These are phyloP conservation scores for Chaenogobius annularis DNA, from an alignment of 2,113 vertebrate genomes.

Conservation along the genomic window DNA sequence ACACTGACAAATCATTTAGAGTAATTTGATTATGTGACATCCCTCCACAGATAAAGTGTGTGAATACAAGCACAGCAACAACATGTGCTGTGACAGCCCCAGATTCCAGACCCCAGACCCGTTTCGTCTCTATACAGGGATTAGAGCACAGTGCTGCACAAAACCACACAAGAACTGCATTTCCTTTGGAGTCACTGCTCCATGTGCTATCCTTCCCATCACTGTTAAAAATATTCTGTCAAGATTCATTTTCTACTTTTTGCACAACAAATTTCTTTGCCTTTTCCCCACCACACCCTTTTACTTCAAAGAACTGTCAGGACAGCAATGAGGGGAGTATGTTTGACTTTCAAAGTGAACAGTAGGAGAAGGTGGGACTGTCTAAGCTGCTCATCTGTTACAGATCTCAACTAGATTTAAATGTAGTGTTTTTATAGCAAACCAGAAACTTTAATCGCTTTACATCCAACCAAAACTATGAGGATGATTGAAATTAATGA, in stretches of 20 bases:
- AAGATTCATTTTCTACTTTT: constrained; percentile 52
- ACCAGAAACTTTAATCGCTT: constrained; percentile 4
- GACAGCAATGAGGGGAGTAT: constrained; percentile 9
- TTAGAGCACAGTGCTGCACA: constrained; percentile 33
- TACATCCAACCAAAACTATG: constrained; percentile 19
- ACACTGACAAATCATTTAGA: constrained; percentile 40
- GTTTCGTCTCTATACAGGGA: constrained; percentile 43
- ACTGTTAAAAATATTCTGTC: constrained; percentile 39
- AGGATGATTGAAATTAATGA: constrained; percentile 47
- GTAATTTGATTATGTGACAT: constrained; percentile 70
- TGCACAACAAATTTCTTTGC: constrained; percentile 21
- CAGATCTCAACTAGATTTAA: constrained; percentile 37
- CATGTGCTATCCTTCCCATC: background rate
- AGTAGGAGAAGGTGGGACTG: constrained; percentile 15
- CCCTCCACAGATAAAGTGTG: constrained; percentile 54
- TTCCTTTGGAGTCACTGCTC: constrained; percentile 26
- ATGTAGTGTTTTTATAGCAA: constrained; percentile 29
- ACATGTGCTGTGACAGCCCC: constrained; percentile 46
- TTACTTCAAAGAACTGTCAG: constrained; percentile 57
- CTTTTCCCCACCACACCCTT: constrained; percentile 17
- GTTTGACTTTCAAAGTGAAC: constrained; percentile 16
- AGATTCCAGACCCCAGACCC: constrained; percentile 36
- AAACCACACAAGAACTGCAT: constrained; percentile 35
- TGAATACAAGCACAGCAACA: constrained; percentile 33
- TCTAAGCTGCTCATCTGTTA: constrained; percentile 25